Evolutionary conservation across 2,888 invertebrate genomes (phyloP), one percentile per base, ranked within the genome.

Genomic region (Nomada flava): DNA sequence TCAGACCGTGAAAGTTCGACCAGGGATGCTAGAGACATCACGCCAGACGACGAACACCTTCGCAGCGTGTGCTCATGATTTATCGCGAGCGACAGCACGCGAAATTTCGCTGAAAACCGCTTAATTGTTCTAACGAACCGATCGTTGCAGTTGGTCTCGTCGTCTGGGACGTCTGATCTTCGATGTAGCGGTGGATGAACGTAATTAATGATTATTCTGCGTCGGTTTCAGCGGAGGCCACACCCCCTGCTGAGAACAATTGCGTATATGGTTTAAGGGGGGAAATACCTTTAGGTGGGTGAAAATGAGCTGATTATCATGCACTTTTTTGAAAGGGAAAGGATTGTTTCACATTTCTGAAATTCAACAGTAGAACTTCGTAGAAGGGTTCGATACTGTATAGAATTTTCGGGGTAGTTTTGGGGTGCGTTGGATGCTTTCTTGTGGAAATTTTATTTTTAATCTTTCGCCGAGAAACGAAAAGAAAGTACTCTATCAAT

Each of bases 1-100:
- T 77, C 82, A 57, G 78, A 63, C 76, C 64, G 76, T 72, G 84
- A 82, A 84, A 86, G 65, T 84, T 73, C 71, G 70, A 69, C 59
- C 69, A 20, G 15, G 68, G 50, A 67, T 79, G 82, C 76, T 86
- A 78, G 86, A 87, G 86, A 87, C 82, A 77, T 87, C 88, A 86
- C 57, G 57, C 36, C 77, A 76, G 69, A 73, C 78, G 83, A 47
- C 42, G 29, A 36, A 62, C 72, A 44, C 47, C 57, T 29, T 57
- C 76, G 72, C 67, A 79, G 71, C 72, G 75, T 57, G 75, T 77
- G 80, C 73, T 67, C 69, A 63, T 72, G 88, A 85, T 88, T 83
- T 77, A 82, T 76, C 77, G 68, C 44, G 20, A 18, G 60, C 53
- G 62, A 55, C 42, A 67, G 36, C 52, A 29, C 68, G 63, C 44